Conservation (phyloP, 64 coral and sea anemone species). For the Montipora foliosa region DNA sequence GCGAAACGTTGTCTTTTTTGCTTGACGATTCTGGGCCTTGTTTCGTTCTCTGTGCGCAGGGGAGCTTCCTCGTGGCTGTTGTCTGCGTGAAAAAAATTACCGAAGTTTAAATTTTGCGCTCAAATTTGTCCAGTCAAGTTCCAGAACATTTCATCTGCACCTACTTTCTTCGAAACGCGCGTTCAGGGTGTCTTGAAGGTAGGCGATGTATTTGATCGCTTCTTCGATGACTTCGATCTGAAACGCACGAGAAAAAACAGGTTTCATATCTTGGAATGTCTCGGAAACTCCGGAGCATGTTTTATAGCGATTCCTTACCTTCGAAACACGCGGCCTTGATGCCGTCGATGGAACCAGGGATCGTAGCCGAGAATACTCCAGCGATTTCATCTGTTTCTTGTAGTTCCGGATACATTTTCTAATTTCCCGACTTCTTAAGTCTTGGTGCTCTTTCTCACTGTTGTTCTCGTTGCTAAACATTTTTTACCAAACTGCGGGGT, state of each 20-base stretch:
- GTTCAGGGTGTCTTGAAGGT: conserved; percentile 82
- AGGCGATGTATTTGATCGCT: conserved; percentile 98
- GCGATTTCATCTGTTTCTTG: conserved; percentile 83
- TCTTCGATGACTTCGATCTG: conserved; percentile 99
- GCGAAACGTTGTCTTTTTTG: conserved; percentile 88
- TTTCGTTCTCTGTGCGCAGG: conserved; percentile 36
- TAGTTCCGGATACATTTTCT: conserved; percentile 74
- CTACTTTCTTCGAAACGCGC: conserved; percentile 77
- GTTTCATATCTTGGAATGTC: conserved; percentile 23
- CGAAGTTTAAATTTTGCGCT: conserved; percentile 70
- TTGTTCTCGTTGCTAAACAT: conserved; percentile 20
- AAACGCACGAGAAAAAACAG: conserved; percentile 25
- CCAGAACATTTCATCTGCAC: conserved; percentile 68
- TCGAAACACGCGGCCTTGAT: conserved; percentile 79
- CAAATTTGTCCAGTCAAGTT: conserved; percentile 83
- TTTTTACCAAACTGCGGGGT: conserved; percentile 69
- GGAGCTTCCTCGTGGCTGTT: conserved; percentile 36
- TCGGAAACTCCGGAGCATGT: neutral
- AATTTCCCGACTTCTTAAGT: conserved; percentile 64
- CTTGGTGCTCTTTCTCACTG: conserved; percentile 45
- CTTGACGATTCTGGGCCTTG: conserved; percentile 67
- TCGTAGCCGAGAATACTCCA: conserved; percentile 89
- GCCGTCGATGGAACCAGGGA: conserved; percentile 90
- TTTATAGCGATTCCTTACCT: conserved; percentile 60
- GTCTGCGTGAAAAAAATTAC: conserved; percentile 59